Conservation (phyloP, 2,113 vertebrate species). For the Daboia siamensis region DNA sequence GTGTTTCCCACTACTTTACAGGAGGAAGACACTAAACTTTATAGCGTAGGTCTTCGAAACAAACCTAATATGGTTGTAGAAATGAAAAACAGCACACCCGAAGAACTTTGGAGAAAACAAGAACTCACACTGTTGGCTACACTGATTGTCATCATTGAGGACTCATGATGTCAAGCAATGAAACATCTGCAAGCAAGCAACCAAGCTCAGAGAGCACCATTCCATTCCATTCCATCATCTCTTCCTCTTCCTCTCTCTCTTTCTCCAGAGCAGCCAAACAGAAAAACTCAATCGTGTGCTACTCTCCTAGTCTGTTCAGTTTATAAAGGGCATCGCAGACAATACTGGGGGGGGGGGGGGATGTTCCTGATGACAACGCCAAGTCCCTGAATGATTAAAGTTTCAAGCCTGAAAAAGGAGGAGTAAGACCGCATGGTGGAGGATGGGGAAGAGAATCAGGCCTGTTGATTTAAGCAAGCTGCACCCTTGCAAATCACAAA, state of each 20-base stretch:
- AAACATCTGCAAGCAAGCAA: not conserved
- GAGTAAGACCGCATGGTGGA: not conserved
- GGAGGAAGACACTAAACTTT: not conserved
- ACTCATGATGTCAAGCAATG: not conserved
- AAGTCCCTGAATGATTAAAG: not conserved
- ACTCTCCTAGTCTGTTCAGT: not conserved
- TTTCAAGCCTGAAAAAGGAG: not conserved
- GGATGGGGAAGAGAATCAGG: conserved; percentile 18
- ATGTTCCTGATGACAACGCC: conserved; percentile 27
- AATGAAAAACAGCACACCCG: not conserved
- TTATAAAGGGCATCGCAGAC: not conserved
- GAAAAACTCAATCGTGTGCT: not conserved
- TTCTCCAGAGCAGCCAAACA: not conserved
- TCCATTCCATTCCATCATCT: not conserved
- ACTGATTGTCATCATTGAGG: not conserved
- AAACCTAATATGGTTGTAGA: not conserved
- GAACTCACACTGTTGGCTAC: not conserved
- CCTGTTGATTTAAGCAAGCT: conserved; percentile 49
- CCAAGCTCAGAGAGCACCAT: not conserved
- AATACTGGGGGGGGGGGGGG: not conserved
- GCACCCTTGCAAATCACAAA: conserved; percentile 52
- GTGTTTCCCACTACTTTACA: not conserved
- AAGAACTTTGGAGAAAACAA: not conserved
- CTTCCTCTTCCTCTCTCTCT: too few species aligned
- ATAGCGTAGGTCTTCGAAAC: not conserved